Evolutionary conservation across 2,888 invertebrate species (phyloP), one percentile per base, ranked within the genome.

Genomic region (Chymomyza procnemis): DNA sequence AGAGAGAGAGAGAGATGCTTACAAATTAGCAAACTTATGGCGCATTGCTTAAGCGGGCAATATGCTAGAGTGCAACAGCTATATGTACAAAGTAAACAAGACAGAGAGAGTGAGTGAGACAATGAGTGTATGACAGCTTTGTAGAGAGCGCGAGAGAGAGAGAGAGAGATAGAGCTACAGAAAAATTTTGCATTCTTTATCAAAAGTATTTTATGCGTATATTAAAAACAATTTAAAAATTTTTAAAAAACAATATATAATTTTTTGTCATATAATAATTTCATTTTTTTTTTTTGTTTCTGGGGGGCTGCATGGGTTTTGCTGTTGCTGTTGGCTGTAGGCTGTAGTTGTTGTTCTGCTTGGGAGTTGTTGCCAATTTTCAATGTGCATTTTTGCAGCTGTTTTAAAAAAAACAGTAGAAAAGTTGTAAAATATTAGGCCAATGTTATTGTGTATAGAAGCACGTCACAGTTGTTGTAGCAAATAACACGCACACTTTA

Each of bases 401-500:
- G 69, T 69, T 74, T 67, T 66, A 55, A 56, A 66, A 50, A 58
- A 66, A 50, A 58, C 73, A 64, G n/a, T 14, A 66, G 58, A 61
- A 60, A 54, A 46, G 69, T 65, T 71, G 70, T 73, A 58, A 18
- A 61, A 18, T 61, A 52, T 65, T 30, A n/a, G 56, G 34, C 61
- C 58, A 68, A 68, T 72, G 66, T 2, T 47, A 48, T 58, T 50
- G n/a, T 34, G 30, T 57, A 19, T 16, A 61, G 50, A 59, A 12
- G 21, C 59, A 69, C 75, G 58, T 71, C 66, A 55, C 57, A 60
- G 80, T 80, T 79, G 78, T 85, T 80, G 83, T 78, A 80, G 82
- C 86, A 80, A 84, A 76, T 77, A 71, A 75, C 77, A 74, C 82
- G 84, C 81, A 50, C 57, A 61, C 54, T 56, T 55, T 55, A 3